phyloP scores from a whole-genome alignment of 2,797 vertebrate genomes.

The Pagetopsis macropterus region DNA sequence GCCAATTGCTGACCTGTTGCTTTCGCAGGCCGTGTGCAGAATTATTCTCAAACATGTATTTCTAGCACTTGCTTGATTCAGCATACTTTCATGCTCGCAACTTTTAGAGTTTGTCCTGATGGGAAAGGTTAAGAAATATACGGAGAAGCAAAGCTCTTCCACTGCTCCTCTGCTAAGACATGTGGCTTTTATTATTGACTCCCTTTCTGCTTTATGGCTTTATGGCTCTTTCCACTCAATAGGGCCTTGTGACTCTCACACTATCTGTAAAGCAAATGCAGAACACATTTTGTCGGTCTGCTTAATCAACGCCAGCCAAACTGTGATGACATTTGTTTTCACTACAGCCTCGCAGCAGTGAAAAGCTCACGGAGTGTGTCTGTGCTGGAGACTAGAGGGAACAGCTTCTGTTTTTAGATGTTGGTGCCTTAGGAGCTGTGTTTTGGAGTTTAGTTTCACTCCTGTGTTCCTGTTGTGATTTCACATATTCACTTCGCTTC shows the following conservation, averaged over 20 bases:
- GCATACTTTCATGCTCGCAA: not conserved
- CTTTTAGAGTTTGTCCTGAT: not conserved
- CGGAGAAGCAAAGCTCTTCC: not conserved
- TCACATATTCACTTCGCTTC: not conserved
- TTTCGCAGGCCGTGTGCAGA: not conserved
- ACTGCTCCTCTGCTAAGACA: constrained; percentile 36
- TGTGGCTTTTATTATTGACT: constrained; percentile 55
- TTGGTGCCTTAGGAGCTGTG: not conserved
- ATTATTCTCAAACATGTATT: not conserved
- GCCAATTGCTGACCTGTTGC: not conserved
- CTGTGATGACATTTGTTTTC: not conserved
- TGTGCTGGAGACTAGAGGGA: not conserved
- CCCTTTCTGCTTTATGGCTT: constrained; percentile 35
- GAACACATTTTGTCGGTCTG: not conserved
- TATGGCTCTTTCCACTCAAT: constrained; percentile 37
- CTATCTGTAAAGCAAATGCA: constrained; percentile 22
- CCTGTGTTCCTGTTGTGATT: not conserved
- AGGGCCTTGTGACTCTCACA: constrained; percentile 49
- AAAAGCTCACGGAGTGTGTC: not conserved
- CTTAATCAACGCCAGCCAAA: no score
- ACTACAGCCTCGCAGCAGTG: not conserved
- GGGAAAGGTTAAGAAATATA: not conserved
- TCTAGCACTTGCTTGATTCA: not conserved
- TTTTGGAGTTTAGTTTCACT: no score
- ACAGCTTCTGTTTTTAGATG: not conserved